Base-by-base conservation (phyloP, 2,888 invertebrate species). In the Agonopterix heracliana region DNA sequence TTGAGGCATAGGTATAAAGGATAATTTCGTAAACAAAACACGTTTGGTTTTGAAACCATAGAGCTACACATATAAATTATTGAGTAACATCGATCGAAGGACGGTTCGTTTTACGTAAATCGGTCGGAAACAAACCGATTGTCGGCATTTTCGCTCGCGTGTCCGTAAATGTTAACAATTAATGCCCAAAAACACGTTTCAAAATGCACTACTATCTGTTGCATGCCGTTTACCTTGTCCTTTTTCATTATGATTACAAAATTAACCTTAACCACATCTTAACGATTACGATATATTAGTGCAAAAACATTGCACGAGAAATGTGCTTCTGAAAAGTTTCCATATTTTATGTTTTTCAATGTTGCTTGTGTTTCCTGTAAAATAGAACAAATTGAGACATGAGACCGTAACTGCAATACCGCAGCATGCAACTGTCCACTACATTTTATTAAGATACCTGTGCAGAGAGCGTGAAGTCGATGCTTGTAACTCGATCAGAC, bases 391-490 rank as follows among this genome's bases (percentile, higher is more conserved):
- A 26, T 26, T 26, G 26, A 26, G 26, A 26, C 26, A 26, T 26
- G 26, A 26, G 26, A 26, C 26, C 26, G 26, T 26, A 26, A 3
- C 26, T 45, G 34, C 44, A 52, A 42, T 12, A 13, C 10, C 53
- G 52, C 54, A 50, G 43, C 50, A 48, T 43, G 50, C 52, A 46
- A 46, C 17, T 17, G 35, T 26, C 41, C 13, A 38, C 49, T 12
- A 53, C 61, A 61, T 63, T 66, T 63, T 60, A 60, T 56, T 53
- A 58, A 66, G 66, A 73, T 80, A 56, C 67, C 60, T 78, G 78
- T 59, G 61, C 67, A 80, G 81, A 83, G 74, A 84, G 81, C 80
- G 80, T 78, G 57, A 74, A 68, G 55, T 48, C 17, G 38, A 10
- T 38, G 41, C 38, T 38, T 38, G 26, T 26, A 5, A 26, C 26